Evolutionary conservation across 2,888 invertebrate genomes (phyloP), one percentile per base, ranked within the genome.

Genomic region (Thyatira batis): DNA sequence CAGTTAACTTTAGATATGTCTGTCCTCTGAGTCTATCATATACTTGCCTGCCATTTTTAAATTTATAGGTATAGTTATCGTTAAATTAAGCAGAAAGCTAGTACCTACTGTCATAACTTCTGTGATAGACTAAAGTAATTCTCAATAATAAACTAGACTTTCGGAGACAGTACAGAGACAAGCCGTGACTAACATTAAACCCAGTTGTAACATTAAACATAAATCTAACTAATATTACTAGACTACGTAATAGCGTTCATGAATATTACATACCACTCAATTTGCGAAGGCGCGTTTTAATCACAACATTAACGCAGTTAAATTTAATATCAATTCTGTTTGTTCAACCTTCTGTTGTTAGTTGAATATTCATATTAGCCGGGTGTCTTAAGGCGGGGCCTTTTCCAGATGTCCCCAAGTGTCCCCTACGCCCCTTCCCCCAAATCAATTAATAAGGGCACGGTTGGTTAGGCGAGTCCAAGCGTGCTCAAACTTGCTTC

Each of bases 391-490:
- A 28, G 17, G 27, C 13, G 23, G 46, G 63, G 62, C 63, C 63
- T 71, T 63, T 63, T 48, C 17, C 17, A 39, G 39, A 39, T 39
- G 39, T 39, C 39, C 39, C 39, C 55, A 55, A 65, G 69, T 63
- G 67, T 65, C 71, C 71, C 65, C 64, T 52, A 57, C 43, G 56
- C 65, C 64, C 71, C 70, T 70, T 65, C 60, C 66, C 65, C 63
- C 61, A 65, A 84, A 84, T 82, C 85, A 87, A 87, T 88, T 89
- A 87, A 85, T 86, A 80, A 72, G 72, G 80, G 63, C 63, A 73
- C 67, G 85, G 78, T 82, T 87, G 78, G 87, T 87, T 86, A 84
- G 65, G 55, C 78, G 69, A 63, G 39, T 17, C 17, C 17, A 17
- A 39, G 17, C 17, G 39, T 39, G 39, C 65, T 71, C 76, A 69